Percentiles rank a stretch among this genome's conserved stretches.
Evolutionary conservation across 1,140 invertebrate genomes (phyloP).

Genomic region (Temnothorax longispinosus): DNA sequence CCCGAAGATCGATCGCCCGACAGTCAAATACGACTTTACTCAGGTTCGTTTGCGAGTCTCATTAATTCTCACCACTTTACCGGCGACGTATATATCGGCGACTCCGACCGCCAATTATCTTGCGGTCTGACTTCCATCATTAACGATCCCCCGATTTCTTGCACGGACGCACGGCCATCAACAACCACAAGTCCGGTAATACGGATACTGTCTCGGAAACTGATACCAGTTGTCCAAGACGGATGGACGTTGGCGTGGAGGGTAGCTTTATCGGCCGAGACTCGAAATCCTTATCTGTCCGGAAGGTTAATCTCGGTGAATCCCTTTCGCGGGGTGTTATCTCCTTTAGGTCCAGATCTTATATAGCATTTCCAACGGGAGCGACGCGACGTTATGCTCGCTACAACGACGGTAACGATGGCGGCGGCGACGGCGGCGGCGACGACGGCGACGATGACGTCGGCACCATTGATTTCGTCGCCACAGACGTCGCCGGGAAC

Average conservation of each 20-base stretch:
- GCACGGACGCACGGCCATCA: conserved; percentile 24
- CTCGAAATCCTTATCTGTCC: conserved; percentile 77
- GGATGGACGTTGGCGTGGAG: conserved; percentile 58
- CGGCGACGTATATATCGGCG: conserved; percentile 30
- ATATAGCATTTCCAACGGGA: conserved; percentile 39
- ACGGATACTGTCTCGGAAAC: conserved; percentile 53
- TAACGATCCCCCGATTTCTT: conserved; percentile 53
- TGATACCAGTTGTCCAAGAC: conserved; percentile 70
- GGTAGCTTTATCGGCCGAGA: conserved; percentile 67
- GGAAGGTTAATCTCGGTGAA: conserved; percentile 78
- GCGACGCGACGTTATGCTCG: not conserved
- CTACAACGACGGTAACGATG: not conserved
- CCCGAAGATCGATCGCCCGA: conserved; percentile 48
- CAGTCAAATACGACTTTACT: conserved; percentile 37
- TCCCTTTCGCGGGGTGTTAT: conserved; percentile 77
- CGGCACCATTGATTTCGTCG: conserved; percentile 46
- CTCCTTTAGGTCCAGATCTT: conserved; percentile 61
- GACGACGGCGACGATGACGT: conserved; percentile 54
- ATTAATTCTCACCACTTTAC: conserved; percentile 41
- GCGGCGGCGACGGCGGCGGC: conserved; percentile 39
- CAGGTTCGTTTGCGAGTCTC: conserved; percentile 37
- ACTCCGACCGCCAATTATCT: conserved; percentile 50
- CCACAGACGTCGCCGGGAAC: conserved; percentile 61
- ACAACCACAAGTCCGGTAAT: conserved; percentile 23
- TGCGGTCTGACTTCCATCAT: conserved; percentile 49